phyloP scores from a whole-genome alignment of 1,140 invertebrate genomes.

The Scaptomyza graminum region DNA sequence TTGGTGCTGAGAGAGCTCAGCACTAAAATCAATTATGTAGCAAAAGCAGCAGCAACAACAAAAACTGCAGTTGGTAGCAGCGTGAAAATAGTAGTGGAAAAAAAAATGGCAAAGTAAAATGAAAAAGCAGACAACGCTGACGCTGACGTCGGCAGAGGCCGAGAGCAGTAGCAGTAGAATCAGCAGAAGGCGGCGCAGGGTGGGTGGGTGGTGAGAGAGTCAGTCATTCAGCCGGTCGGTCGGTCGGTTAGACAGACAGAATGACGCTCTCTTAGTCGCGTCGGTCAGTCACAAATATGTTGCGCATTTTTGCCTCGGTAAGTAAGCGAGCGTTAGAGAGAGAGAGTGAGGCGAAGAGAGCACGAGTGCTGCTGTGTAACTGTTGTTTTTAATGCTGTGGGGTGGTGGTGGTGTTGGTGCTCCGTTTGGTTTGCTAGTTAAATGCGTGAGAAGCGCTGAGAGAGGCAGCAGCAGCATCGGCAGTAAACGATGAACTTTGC shows the following conservation, averaged over 20 bases:
- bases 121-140: conserved; percentile 48
- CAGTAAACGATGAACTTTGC: conserved; percentile 80
- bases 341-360: conserved; percentile 18
- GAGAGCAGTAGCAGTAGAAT: conserved; percentile 12
- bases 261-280: conserved; percentile 39
- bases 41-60: conserved; percentile 57
- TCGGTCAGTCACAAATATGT: conserved; percentile 78
- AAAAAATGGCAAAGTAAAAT: conserved; percentile 64
- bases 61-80: conserved; percentile 50
- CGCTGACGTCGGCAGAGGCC: conserved; percentile 33
- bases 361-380: conserved; percentile 58
- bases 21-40: conserved; percentile 82
- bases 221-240: conserved; percentile 30
- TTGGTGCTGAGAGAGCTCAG: conserved; percentile 64
- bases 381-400: conserved; percentile 66
- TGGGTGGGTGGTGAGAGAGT: conserved; percentile 40
- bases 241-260: conserved; percentile 34
- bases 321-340: conserved; percentile 12
- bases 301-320: conserved; percentile 63
- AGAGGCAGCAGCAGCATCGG: conserved; percentile 44
- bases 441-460: conserved; percentile 66
- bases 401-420: conserved; percentile 23
- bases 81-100: conserved; percentile 78
- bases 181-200: conserved; percentile 22
- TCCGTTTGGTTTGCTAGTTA: conserved; percentile 53